phyloP scores from a whole-genome alignment of 2,797 vertebrate genomes.

The Sylvilagus floridanus region DNA sequence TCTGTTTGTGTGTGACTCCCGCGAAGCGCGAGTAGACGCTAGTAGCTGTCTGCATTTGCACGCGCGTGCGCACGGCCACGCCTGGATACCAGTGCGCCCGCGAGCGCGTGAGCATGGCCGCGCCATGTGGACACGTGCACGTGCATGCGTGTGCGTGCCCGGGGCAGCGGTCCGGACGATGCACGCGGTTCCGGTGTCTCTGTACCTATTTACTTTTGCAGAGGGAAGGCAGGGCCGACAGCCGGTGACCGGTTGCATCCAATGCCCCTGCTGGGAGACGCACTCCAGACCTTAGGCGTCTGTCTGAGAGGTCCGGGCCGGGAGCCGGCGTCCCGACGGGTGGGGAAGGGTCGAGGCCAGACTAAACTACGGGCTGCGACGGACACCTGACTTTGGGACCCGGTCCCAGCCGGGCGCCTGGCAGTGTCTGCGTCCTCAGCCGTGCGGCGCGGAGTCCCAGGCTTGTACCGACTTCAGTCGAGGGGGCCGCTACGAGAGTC shows the following conservation, averaged over 20 bases:
- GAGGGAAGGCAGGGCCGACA: neutral
- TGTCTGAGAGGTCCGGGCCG: neutral
- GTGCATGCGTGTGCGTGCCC: slow-evolving; percentile 63
- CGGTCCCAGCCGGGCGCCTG: neutral
- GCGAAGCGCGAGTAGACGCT: slow-evolving; percentile 72
- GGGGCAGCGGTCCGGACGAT: slow-evolving; percentile 78
- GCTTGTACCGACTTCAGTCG: slow-evolving; percentile 6
- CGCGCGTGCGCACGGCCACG: slow-evolving; percentile 66
- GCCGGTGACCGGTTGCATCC: neutral
- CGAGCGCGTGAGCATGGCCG: slow-evolving; percentile 69
- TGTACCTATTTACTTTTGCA: neutral
- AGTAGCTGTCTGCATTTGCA: slow-evolving; percentile 71
- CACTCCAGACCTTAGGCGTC: neutral
- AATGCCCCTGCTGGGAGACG: neutral
- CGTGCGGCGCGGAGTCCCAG: neutral
- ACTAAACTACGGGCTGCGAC: neutral
- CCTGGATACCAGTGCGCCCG: slow-evolving; percentile 73
- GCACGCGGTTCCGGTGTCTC: neutral
- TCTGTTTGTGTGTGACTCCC: slow-evolving; percentile 71
- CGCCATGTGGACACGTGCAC: slow-evolving; percentile 72
- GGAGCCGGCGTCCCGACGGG: too few relatives aligned
- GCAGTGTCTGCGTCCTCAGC: neutral
- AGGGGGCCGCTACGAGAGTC: neutral
- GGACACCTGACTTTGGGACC: slow-evolving; percentile 19
- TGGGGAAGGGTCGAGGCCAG: neutral